These are phyloP conservation scores for Drymodes brunneopygia DNA, from an alignment of 2,113 vertebrate genomes.

Conservation along the genomic window DNA sequence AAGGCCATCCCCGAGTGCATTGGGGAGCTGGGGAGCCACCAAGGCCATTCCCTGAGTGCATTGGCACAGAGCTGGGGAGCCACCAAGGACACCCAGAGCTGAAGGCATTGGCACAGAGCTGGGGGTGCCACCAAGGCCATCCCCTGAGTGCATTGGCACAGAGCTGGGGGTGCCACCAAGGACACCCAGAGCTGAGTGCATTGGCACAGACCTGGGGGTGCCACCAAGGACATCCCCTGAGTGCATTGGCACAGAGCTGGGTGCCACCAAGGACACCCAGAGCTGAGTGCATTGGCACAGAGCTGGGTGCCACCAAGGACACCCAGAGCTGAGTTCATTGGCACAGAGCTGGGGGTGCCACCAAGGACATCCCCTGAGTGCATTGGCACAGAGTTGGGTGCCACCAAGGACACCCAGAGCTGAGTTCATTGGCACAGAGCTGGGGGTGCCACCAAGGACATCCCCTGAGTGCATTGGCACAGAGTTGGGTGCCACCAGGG, in stretches of 20 bases:
- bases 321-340: background rate
- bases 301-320: background rate
- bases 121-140: background rate
- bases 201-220: background rate
- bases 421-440: background rate
- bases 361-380: background rate
- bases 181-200: too few species aligned
- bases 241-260: background rate
- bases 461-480: background rate
- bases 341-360: background rate
- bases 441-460: background rate
- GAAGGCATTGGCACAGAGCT: background rate
- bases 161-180: background rate
- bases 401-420: too few species aligned
- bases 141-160: background rate
- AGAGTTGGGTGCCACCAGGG: background rate
- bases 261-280: background rate
- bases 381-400: background rate
- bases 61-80: background rate
- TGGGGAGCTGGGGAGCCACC: background rate
- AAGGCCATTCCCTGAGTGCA: background rate
- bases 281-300: background rate
- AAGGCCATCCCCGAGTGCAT: background rate
- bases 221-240: background rate
- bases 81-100: too few species aligned